Percentiles rank a stretch among this genome's conserved stretches.
phyloP scores from a whole-genome alignment of 2,113 vertebrate genomes.

The Megaceryle maxima region DNA sequence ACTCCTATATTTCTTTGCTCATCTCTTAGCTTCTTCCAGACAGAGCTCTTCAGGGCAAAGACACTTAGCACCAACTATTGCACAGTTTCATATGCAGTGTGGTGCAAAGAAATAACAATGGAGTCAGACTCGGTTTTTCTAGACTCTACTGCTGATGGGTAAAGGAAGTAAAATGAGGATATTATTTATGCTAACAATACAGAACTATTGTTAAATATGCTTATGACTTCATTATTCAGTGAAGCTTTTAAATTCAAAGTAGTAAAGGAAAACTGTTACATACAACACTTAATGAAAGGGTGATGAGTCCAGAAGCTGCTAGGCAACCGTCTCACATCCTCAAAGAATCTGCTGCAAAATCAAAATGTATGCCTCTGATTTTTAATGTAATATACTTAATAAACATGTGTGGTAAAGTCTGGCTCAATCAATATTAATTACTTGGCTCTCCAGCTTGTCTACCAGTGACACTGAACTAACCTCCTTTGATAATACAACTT shows the following conservation, averaged over 20 bases:
- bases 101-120: conserved; percentile 8
- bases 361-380: conserved; percentile 26
- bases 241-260: conserved; percentile 61
- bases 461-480: neutral
- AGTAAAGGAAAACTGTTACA: conserved; percentile 43
- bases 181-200: conserved; percentile 56
- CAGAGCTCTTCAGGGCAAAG: conserved; percentile 35
- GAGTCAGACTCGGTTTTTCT: conserved; percentile 16
- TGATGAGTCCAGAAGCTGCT: conserved; percentile 18
- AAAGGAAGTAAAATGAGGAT: conserved; percentile 57
- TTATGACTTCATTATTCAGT: conserved; percentile 36
- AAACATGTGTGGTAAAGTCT: conserved; percentile 18
- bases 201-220: conserved; percentile 36
- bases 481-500: neutral
- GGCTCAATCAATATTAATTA: conserved; percentile 35
- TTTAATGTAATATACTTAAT: conserved; percentile 43
- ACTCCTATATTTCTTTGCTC: neutral
- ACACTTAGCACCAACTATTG: neutral
- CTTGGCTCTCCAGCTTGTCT: conserved; percentile 22
- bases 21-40: neutral
- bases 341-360: conserved; percentile 47
- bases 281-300: conserved; percentile 46
- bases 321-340: conserved; percentile 33
- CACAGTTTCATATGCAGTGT: neutral
- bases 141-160: conserved; percentile 12